Evolutionary conservation across 2,797 vertebrate species (phyloP), one percentile per base, ranked within the genome.

Genomic region (Nannoperca obscura): DNA sequence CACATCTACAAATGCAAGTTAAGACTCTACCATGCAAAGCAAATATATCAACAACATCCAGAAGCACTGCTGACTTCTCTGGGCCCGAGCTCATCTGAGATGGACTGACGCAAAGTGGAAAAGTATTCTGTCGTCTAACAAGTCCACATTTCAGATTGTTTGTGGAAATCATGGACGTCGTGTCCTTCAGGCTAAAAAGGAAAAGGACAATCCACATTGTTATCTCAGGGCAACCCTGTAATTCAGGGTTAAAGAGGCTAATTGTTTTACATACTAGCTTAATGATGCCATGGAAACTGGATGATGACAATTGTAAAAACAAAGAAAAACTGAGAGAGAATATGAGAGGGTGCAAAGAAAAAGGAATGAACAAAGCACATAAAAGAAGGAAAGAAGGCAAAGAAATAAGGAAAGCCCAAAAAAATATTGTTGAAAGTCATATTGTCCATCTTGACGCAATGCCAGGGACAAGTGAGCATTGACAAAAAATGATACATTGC

Each of bases 231-330:
- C 24, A 27, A 27, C 24, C 24, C 24, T 27, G 24, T 27, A 27
- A 27, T 27, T 27, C 24, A 14, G 38, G 15, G 14, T 38, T n/a
- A 13, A 49, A 38, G n/a, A 30, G 7, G 61, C 17, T 5, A 60
- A 38, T 40, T 58, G 36, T 61, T 54, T 63, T 22, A 49, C 10
- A 63, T 22, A 2, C 24, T 62, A 4, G 34, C 13, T 17, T 59
- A 66, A 32, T 59, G 27, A 30, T 20, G 12, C 38, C 64, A 69
- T 47, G 12, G 15, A 38, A 55, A 76, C 20, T 68, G 34, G 2
- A 38, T 27, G 30, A 62, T 46, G 32, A 19, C 11, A n/a, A 49
- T 36, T 44, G 19, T 50, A 20, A 49, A 73, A 57, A 27, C 7
- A 46, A 0, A 7, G 32, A 66, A 32, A 49, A 44, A 46, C 38